Percentiles rank a stretch among this genome's conserved stretches.
Conservation (phyloP, 92 coral and sea anemone species). For the Bergia sp. region DNA sequence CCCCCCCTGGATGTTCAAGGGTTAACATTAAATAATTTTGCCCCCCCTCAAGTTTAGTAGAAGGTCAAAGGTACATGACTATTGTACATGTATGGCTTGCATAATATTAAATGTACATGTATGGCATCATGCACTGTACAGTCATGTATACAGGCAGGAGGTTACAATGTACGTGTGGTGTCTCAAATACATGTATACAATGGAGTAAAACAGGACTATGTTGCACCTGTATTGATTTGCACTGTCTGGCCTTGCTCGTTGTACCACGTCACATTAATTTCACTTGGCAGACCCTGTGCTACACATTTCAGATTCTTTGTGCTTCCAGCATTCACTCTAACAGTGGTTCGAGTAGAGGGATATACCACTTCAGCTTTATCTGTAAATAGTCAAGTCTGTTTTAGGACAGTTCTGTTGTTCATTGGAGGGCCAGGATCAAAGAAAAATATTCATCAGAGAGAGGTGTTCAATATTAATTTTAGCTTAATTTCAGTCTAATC, state of each 20-base stretch:
- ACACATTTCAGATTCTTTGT: constrained; percentile 19
- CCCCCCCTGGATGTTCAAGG: too few relatives aligned
- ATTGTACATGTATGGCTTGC: too few relatives aligned
- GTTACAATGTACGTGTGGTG: too few relatives aligned
- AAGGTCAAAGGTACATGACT: too few relatives aligned
- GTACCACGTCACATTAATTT: constrained; percentile 22
- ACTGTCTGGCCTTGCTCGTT: neutral
- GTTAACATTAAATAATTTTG: too few relatives aligned
- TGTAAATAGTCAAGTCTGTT: neutral
- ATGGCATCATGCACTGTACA: too few relatives aligned
- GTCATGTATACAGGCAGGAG: too few relatives aligned
- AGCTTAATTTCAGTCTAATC: too few relatives aligned
- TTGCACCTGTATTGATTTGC: neutral
- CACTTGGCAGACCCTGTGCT: constrained; percentile 10
- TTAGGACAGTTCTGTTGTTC: neutral
- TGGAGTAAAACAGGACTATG: neutral
- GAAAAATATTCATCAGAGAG: neutral
- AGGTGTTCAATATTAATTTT: too few relatives aligned
- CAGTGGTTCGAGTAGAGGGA: neutral
- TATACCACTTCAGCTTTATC: constrained; percentile 19
- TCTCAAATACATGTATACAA: too few relatives aligned
- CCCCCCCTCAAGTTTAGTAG: too few relatives aligned
- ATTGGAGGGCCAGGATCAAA: neutral
- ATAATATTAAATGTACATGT: too few relatives aligned
- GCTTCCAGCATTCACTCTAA: neutral